Conservation (phyloP, 2,888 invertebrate genomes). For the Xanthia togata region DNA sequence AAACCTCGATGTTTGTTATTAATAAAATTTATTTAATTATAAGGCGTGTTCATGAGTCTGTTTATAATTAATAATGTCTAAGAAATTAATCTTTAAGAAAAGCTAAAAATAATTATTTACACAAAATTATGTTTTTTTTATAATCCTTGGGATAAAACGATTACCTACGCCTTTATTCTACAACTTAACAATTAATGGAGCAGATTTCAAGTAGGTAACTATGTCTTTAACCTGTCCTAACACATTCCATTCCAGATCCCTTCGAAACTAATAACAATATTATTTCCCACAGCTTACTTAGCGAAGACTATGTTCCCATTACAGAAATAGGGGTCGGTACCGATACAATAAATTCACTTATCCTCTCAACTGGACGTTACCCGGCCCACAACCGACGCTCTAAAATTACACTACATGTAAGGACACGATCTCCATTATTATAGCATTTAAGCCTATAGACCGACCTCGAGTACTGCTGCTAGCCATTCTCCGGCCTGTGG, state of each 20-base stretch:
- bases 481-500: slow-evolving; percentile 82
- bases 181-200: not conserved
- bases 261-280: slow-evolving; percentile 22
- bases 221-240: not conserved
- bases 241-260: not conserved
- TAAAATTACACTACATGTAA: slow-evolving; percentile 75
- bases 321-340: slow-evolving; percentile 52
- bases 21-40: not conserved
- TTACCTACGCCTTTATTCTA: no score
- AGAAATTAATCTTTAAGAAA: no score
- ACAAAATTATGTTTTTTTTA: no score
- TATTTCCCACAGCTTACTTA: slow-evolving; percentile 45
- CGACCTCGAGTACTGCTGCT: slow-evolving; percentile 79
- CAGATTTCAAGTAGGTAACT: not conserved
- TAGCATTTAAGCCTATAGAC: slow-evolving; percentile 81
- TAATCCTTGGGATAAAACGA: no score
- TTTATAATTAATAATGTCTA: no score
- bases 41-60: no score
- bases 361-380: slow-evolving; percentile 44
- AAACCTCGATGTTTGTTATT: no score
- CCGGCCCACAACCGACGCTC: slow-evolving; percentile 57
- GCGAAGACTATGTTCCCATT: slow-evolving; percentile 40
- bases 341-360: slow-evolving; percentile 59
- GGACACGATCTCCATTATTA: slow-evolving; percentile 82
- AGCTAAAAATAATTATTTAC: no score